Conservation (phyloP, 2,888 invertebrate genomes). For the Heliconius hortense region DNA sequence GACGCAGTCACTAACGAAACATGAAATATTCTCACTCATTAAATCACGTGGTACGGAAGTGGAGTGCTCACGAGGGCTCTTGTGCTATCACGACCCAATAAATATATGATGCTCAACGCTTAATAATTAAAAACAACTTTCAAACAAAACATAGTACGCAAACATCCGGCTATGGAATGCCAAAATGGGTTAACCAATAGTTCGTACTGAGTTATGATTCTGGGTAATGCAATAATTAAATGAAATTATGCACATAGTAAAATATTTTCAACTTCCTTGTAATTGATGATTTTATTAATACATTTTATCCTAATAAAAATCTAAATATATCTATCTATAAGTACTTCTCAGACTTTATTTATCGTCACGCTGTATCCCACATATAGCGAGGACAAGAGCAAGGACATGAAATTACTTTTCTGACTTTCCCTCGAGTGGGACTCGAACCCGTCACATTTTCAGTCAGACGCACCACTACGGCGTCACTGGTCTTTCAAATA, state of each 20-base stretch:
- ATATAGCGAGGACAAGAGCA: no score
- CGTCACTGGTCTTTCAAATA: no score
- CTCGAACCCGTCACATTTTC: no score
- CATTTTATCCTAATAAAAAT: no score
- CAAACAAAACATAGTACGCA: conserved; percentile 32
- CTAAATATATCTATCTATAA: no score
- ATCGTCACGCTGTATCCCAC: no score
- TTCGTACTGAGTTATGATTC: conserved; percentile 19
- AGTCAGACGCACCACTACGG: no score
- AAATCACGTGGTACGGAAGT: conserved; percentile 66
- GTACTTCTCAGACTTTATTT: no score
- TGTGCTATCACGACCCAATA: conserved; percentile 66
- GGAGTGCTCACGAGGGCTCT: conserved; percentile 64
- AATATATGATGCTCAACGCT: conserved; percentile 51
- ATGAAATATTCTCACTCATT: conserved; percentile 78
- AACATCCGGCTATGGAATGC: conserved; percentile 27
- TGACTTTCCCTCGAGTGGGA: no score
- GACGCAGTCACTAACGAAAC: conserved; percentile 74
- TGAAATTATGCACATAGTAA: not conserved
- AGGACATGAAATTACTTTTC: no score
- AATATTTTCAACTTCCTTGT: not conserved
- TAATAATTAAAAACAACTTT: conserved; percentile 38
- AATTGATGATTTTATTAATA: not conserved
- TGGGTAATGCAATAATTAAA: conserved; percentile 10
- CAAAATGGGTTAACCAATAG: conserved; percentile 23